phyloP scores from a whole-genome alignment of 2,113 vertebrate genomes.

The Ranitomeya variabilis region DNA sequence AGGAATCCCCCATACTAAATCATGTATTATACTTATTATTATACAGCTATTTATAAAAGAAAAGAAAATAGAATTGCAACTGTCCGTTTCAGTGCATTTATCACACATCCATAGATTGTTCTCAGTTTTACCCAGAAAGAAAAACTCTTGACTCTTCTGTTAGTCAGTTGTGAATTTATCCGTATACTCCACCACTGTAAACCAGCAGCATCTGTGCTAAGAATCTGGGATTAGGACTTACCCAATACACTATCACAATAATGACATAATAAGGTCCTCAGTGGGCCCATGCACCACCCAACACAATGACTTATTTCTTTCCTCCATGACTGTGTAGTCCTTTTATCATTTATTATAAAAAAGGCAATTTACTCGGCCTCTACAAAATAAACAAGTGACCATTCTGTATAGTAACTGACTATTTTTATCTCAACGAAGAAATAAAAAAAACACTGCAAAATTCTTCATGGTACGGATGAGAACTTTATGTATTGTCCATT shows the following conservation, averaged over 20 bases:
- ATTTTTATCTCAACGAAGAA: background rate
- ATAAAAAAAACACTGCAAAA: background rate
- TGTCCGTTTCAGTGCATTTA: background rate
- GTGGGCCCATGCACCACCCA: constrained; percentile 7
- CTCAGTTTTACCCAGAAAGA: background rate
- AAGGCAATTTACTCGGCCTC: background rate
- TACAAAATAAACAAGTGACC: background rate
- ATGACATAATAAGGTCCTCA: constrained; percentile 13
- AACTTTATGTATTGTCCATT: background rate
- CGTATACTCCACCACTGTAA: background rate
- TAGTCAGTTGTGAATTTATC: background rate
- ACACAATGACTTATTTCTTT: background rate
- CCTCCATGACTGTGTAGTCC: background rate
- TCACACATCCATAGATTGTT: background rate
- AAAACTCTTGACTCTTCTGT: background rate
- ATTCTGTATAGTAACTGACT: background rate
- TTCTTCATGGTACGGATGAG: background rate
- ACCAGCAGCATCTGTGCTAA: background rate
- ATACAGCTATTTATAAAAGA: background rate
- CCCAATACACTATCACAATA: constrained; percentile 22
- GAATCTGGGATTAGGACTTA: background rate
- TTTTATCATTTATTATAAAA: background rate
- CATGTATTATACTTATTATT: background rate
- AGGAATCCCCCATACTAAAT: background rate
- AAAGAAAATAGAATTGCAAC: background rate